Base-by-base conservation (phyloP, 2,797 vertebrate genomes). In the Dermochelys coriacea region DNA sequence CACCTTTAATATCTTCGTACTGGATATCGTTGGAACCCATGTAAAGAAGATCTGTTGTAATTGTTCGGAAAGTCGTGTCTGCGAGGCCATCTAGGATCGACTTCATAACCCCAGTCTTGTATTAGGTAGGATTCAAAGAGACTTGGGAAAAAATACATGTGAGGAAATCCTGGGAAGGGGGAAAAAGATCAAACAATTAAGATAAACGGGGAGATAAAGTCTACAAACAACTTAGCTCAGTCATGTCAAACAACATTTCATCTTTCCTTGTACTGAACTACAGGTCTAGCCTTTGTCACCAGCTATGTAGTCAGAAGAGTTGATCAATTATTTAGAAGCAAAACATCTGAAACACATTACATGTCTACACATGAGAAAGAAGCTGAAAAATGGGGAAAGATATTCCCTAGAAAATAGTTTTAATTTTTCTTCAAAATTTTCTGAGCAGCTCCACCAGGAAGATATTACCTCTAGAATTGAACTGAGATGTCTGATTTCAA, bases 11-110 rank as follows among this genome's bases (percentile, higher is more conserved):
- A 93, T 98, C 98, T 98, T 98, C 98, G 89, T 99, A 99, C 97
- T 99, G 99, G 92, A 99, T 99, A 64, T 99, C 99, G 86, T 99
- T 99, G 91, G 99, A 99, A 93, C 99, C 99, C 95, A 99, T 97
- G 94, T 99, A 99, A 94, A 99, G 99, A 89, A 99, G 99, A 96
- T 99, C 99, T 91, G 99, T 99, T 6, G 99, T 99, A 97, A 99
- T 99, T 98, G 99, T 99, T 98, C 99, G 99, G 98, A 99, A 99
- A 90, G 99, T 99, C 95, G 99, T 99, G 93, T 99, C 99, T 68
- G 99, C 99, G 98, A 99, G 99, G 96, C 99, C 99, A 97, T 99
- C 99, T 98, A 99, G 98, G 98, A 99, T 97, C 91, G 99, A 99
- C 98, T 99, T 99, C 99, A 99, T 99, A 98, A 98, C 99, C 99